A percentile compares a stretch with the other conserved stretches of the same genome.
Conservation (phyloP, 2,113 vertebrate species). For the Laterallus jamaicensis region DNA sequence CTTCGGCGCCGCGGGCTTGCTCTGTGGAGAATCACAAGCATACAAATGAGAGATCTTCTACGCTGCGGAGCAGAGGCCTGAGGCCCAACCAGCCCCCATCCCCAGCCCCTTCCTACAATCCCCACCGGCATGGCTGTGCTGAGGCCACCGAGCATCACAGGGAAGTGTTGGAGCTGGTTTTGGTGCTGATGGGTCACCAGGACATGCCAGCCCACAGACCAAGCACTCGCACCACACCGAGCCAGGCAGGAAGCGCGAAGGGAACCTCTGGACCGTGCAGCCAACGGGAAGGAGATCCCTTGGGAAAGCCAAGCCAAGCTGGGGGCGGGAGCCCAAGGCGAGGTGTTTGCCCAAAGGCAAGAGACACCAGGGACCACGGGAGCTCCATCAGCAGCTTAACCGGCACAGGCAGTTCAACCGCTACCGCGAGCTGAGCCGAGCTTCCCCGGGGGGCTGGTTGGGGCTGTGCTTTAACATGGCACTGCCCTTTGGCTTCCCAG, state of each 20-base stretch:
- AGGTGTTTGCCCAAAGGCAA: not conserved
- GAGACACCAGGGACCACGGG: accelerated
- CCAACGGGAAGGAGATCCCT: not conserved
- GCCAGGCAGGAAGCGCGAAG: not conserved
- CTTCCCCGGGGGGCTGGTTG: not conserved
- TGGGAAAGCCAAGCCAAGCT: not conserved
- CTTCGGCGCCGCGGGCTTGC: conserved; percentile 45
- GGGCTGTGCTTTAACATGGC: not conserved
- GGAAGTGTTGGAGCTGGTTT: not conserved
- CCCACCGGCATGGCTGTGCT: not conserved
- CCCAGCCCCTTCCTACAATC: not conserved
- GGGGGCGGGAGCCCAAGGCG: accelerated
- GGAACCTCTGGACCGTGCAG: not conserved
- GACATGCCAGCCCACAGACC: not conserved
- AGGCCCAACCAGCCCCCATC: not conserved
- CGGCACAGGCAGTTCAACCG: not conserved
- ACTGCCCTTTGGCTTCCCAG: not conserved
- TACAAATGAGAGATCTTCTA: not conserved
- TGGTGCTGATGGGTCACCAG: not conserved
- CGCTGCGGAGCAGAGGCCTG: not conserved
- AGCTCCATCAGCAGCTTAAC: not conserved
- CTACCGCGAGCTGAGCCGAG: not conserved
- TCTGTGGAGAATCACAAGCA: conserved; percentile 44
- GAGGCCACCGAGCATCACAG: not conserved
- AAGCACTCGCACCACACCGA: too few species aligned